These are phyloP conservation scores for Pteropus rufus DNA, from an alignment of 2,797 vertebrate genomes.

Conservation along the genomic window DNA sequence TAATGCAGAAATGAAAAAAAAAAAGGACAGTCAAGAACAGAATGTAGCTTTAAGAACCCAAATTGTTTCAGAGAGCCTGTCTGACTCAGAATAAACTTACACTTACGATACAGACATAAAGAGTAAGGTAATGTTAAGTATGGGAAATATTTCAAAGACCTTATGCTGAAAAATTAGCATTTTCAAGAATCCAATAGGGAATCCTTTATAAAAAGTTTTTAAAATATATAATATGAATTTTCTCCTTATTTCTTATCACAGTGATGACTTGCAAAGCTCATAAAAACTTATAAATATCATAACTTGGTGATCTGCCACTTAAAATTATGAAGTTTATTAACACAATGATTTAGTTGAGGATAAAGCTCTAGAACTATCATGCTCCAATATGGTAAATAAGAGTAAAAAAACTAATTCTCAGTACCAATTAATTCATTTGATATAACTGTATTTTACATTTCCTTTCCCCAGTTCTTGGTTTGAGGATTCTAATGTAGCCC, in stretches of 20 bases:
- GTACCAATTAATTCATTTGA: not conserved
- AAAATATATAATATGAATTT: not conserved
- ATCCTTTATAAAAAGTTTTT: not conserved
- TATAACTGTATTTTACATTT: not conserved
- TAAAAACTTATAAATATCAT: not conserved
- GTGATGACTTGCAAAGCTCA: not conserved
- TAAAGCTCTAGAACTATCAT: not conserved
- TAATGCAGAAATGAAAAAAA: not conserved
- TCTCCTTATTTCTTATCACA: not conserved
- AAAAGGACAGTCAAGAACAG: not conserved
- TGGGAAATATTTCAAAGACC: not conserved
- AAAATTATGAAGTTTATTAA: not conserved
- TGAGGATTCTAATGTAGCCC: not conserved
- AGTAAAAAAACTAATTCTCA: not conserved
- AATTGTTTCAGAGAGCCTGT: not conserved
- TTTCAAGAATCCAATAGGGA: not conserved
- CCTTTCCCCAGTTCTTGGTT: not conserved
- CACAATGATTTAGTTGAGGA: not conserved
- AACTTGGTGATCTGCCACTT: not conserved
- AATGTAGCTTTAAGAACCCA: not conserved
- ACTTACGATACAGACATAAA: not conserved
- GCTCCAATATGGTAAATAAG: not conserved
- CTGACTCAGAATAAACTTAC: not conserved
- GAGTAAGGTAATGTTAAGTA: not conserved
- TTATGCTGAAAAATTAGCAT: not conserved